Conservation (phyloP, 2,797 vertebrate genomes). For the Pogoniulus pusillus region DNA sequence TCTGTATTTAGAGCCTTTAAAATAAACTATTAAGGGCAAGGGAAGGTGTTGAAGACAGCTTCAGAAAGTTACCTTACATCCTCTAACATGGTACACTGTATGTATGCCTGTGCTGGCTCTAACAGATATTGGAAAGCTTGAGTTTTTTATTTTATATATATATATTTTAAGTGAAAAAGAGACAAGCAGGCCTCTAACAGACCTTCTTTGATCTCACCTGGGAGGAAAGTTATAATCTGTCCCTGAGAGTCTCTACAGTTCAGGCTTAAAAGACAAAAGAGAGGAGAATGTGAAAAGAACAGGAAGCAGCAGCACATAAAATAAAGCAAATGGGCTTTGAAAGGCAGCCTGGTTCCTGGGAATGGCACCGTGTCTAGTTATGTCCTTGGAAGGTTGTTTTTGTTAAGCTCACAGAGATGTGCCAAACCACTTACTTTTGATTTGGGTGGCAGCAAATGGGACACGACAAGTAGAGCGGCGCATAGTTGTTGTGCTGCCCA, state of each 20-base stretch:
- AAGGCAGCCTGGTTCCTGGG: background rate
- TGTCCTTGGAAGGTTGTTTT: background rate
- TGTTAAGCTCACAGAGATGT: background rate
- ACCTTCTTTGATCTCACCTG: constrained; percentile 73
- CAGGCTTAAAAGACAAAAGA: constrained; percentile 64
- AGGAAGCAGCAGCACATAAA: constrained; percentile 60
- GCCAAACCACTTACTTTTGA: constrained; percentile 28
- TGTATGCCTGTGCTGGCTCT: background rate
- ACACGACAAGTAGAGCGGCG: background rate
- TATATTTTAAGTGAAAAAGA: background rate
- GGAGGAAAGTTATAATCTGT: constrained; percentile 57
- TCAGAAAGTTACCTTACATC: background rate
- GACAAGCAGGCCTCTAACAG: background rate
- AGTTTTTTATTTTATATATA: background rate
- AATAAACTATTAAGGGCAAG: background rate
- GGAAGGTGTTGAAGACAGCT: background rate
- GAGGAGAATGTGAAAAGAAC: constrained; percentile 44
- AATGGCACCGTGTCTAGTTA: constrained; percentile 16
- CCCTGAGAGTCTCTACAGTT: constrained; percentile 47
- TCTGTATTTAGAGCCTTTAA: background rate
- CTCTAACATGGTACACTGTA: background rate
- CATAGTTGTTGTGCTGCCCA: background rate
- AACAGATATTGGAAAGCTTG: constrained; percentile 56
- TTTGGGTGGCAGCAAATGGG: constrained; percentile 23
- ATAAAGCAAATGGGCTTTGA: constrained; percentile 57